Percentiles rank a stretch among this genome's conserved stretches.
phyloP scores from a whole-genome alignment of 2,888 invertebrate species.

The Pachycephus smyrnensis region DNA sequence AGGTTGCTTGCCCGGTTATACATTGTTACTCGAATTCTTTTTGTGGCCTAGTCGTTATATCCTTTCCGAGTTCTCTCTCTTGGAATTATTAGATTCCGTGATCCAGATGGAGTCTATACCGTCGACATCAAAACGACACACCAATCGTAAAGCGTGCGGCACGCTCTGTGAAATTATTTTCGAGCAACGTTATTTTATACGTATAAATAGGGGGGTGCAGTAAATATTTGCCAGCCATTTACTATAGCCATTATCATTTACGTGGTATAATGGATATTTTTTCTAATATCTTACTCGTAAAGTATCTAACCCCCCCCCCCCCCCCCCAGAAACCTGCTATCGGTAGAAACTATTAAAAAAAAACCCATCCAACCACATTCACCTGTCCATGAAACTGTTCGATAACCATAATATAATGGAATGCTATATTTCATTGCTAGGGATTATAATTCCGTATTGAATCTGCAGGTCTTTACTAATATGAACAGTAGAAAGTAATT shows the following conservation, averaged over 20 bases:
- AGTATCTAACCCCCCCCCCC: background rate
- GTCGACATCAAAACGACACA: background rate
- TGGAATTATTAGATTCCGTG: background rate
- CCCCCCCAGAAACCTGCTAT: background rate
- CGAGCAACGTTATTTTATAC: background rate
- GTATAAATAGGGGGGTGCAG: background rate
- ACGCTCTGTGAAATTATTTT: background rate
- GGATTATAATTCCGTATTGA: background rate
- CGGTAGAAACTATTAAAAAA: background rate
- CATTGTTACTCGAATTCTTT: constrained; percentile 8
- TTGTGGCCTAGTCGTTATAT: constrained; percentile 1
- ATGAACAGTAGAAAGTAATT: background rate
- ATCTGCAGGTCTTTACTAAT: background rate
- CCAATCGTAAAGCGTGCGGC: background rate
- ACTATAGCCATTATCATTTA: background rate
- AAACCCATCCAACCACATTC: background rate
- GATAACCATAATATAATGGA: background rate
- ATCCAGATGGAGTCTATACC: background rate
- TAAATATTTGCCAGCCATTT: background rate
- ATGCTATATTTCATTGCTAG: background rate
- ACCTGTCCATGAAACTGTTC: background rate
- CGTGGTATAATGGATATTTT: background rate
- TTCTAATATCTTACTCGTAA: background rate
- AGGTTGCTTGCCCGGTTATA: background rate
- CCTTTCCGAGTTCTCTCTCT: background rate